Evolutionary conservation across 2,888 invertebrate species (phyloP), one percentile per base, ranked within the genome.

Genomic region (Caenorhabditis virilis): DNA sequence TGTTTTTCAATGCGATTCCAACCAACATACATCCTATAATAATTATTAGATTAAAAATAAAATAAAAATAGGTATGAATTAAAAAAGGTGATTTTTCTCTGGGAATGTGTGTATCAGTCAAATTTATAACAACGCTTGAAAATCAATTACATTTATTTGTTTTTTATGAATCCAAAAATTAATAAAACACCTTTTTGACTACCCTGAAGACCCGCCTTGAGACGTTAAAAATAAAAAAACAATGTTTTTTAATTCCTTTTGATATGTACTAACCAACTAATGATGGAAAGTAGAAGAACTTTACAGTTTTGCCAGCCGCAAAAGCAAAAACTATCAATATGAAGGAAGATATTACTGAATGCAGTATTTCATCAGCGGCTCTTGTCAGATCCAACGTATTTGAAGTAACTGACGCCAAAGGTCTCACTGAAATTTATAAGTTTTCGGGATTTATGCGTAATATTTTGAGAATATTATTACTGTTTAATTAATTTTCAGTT

Each of bases 1-100:
- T 53, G 39, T 72, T 72, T 16, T 60, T 52, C 56, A 69, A 50
- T 33, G 60, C 49, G 27, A 72, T 60, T 48, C 72, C 72, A 38
- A 65, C 50, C 20, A 63, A 25, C 52, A 69, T 52, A 23, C 65
- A 54, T 38, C 72, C 72, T 72, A 35, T 16, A 46, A 51, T 15
- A n/a, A n/a, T n/a, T n/a, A n/a, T n/a, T n/a, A n/a, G n/a, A n/a
- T n/a, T n/a, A n/a, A n/a, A n/a, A n/a, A n/a, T n/a, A n/a, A n/a
- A n/a, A n/a, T n/a, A n/a, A n/a, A n/a, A n/a, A n/a, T n/a, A n/a
- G n/a, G n/a, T n/a, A n/a, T n/a, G n/a, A n/a, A n/a, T n/a, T n/a
- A n/a, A n/a, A n/a, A n/a, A n/a, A n/a, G n/a, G n/a, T n/a, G 25
- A 18, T 50, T 35, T 50, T 38, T 20, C 11, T 50, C 7, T 38